Evolutionary conservation across 1,140 invertebrate species (phyloP), one percentile per base, ranked within the genome.

Genomic region (Drosophila bocqueti): DNA sequence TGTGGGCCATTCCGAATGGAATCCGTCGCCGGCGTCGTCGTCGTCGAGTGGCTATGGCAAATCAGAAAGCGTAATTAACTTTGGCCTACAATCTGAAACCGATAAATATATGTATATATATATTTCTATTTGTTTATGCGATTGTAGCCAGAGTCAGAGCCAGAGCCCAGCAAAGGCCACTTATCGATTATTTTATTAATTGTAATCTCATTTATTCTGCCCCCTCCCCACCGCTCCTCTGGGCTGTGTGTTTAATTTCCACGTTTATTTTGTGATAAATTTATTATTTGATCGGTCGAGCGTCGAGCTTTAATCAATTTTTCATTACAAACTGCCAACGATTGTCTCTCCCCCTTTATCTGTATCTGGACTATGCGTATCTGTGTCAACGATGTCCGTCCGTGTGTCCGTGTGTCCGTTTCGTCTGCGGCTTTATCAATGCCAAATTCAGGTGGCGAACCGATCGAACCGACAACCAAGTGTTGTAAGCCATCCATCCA

Each of bases 101-200:
- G 31, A 58, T 29, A 59, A 29, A 43, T 63, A 63, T 16, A 45
- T 36, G 16, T 31, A 24, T 21, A 36, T 49, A 3, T 42, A 1
- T 55, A 50, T 47, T 45, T 47, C 11, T 29, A 31, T 47, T 21
- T 21, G 36, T 47, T 34, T 68, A 29, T 11, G 29, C 18, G 18
- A 57, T 38, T 64, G 68, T 64, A 15, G 29, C n/a, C 38, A 45
- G 24, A 43, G 18, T 13, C 21, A 40, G n/a, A 43, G 18, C 16
- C 21, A 40, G n/a, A 36, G 34, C 34, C 34, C 38, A 36, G 50
- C 6, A 52, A 34, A 11, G 68, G 65, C 52, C 84, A 89, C 84
- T 89, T 89, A 89, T 89, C 84, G 84, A 90, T 89, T 89, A 89
- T 89, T 90, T 89, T 89, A 89, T 89, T 89, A 89, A 89, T 81